A percentile compares a stretch with the other conserved stretches of the same genome.
phyloP scores from a whole-genome alignment of 2,888 invertebrate species.

The Ornithoptera alexandrae region DNA sequence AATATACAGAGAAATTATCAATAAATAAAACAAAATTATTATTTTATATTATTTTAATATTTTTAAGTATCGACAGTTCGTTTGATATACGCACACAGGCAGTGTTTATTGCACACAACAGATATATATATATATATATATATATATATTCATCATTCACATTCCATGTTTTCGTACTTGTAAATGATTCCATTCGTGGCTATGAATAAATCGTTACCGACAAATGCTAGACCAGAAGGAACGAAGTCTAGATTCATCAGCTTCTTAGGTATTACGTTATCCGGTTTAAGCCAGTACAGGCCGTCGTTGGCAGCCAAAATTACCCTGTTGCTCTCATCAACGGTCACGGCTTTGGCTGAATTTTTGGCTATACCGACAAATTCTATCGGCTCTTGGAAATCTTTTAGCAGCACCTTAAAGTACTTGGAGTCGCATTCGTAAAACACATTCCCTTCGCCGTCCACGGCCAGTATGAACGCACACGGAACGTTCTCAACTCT shows the following conservation, averaged over 20 bases:
- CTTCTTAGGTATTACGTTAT: conserved; percentile 65
- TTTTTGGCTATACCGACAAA: conserved; percentile 67
- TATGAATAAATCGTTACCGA: conserved; percentile 52
- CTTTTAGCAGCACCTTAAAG: conserved; percentile 65
- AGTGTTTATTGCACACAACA: not conserved
- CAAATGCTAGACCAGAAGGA: conserved; percentile 61
- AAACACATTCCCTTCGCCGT: conserved; percentile 59
- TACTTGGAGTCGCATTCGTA: conserved; percentile 74
- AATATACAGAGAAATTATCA: too few relatives aligned
- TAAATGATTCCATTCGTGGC: conserved; percentile 64
- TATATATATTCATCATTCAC: conserved; percentile 32
- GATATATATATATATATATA: not conserved
- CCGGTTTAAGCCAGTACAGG: conserved; percentile 57
- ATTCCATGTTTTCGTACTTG: conserved; percentile 51
- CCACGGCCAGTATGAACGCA: conserved; percentile 67
- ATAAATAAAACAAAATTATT: too few relatives aligned
- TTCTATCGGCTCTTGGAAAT: conserved; percentile 67
- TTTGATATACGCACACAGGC: not conserved
- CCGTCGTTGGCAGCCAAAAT: conserved; percentile 69
- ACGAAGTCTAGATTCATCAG: conserved; percentile 65
- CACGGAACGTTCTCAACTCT: conserved; percentile 61
- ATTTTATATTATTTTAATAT: too few relatives aligned
- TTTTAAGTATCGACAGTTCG: not conserved
- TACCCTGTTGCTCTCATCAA: conserved; percentile 50
- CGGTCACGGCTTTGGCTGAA: conserved; percentile 59